Evolutionary conservation across 2,888 invertebrate genomes (phyloP), one percentile per base, ranked within the genome.

Genomic region (Amblyteles armatorius): DNA sequence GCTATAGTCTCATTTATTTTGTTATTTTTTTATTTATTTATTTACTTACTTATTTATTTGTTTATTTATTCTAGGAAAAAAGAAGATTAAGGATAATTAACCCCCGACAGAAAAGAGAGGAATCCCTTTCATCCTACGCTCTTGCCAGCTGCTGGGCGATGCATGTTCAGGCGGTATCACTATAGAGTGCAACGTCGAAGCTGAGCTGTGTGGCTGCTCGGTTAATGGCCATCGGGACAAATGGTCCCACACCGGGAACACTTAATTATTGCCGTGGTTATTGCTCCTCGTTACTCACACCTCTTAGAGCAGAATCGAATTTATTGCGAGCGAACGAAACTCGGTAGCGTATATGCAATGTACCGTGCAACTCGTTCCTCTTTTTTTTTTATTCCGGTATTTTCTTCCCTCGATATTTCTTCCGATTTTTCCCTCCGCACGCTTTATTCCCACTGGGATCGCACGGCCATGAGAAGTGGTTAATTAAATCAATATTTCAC

Each of bases 231-330:
- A 79, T 73, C 72, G 82, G 44, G 82, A 86, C 86, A 86, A 86
- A 86, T 86, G 82, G 80, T 86, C 80, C 79, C 84, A 82, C 86
- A 78, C 82, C 65, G 79, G 73, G 69, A 72, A 84, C 78, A 86
- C 76, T 86, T 86, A 83, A 84, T 86, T 84, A 86, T 84, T 86
- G 74, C 60, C 74, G 73, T 63, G 72, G 76, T 83, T 87, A 81
- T 84, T 81, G 83, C 81, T 72, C 55, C 79, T 82, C 86, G 84
- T 86, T 84, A 86, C 83, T 87, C 86, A 86, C 84, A 83, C 86
- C 87, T 83, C 87, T 83, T 63, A 67, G 74, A 79, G 57, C 79
- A 44, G 33, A 82, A 44, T 86, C 77, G 74, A 84, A 86, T 86
- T 86, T 82, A 86, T 88, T 84, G 84, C 76, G 81, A 50, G 63